Conservation (phyloP, 1,140 invertebrate species). For the Philopotamus ludificatus region DNA sequence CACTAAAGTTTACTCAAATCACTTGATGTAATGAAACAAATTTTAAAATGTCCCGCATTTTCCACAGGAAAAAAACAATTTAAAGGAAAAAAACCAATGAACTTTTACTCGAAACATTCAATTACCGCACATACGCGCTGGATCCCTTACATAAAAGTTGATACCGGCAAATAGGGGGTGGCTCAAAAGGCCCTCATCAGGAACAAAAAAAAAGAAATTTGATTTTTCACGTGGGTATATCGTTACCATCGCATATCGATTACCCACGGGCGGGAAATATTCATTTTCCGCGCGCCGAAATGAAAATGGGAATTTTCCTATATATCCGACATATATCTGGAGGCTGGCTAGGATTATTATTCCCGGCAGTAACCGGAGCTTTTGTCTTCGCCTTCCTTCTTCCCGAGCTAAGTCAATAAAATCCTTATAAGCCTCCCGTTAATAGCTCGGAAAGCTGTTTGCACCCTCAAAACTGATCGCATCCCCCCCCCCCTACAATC, state of each 20-base stretch:
- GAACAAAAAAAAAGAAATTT: conserved; percentile 20
- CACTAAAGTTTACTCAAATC: no score
- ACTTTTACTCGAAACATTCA: not conserved
- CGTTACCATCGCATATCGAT: conserved; percentile 23
- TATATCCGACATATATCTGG: conserved; percentile 24
- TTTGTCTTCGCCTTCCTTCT: conserved; percentile 27
- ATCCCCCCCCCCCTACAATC: conserved; percentile 5
- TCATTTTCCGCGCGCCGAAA: conserved; percentile 13
- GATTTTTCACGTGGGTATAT: conserved; percentile 21
- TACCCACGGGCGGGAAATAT: conserved; percentile 7
- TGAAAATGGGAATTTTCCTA: conserved; percentile 19
- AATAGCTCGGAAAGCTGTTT: conserved; percentile 29
- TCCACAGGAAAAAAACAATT: no score
- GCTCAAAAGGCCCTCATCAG: conserved; percentile 15
- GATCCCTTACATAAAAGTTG: not conserved
- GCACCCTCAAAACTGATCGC: conserved; percentile 22
- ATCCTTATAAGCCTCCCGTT: conserved; percentile 30
- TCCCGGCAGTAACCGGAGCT: conserved; percentile 27
- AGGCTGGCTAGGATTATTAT: conserved; percentile 24
- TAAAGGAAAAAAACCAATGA: no score
- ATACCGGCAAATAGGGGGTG: conserved; percentile 6
- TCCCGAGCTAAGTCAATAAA: conserved; percentile 28
- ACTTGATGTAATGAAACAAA: no score
- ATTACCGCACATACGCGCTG: not conserved
- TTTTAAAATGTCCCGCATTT: no score